Evolutionary conservation across 2,888 invertebrate genomes (phyloP), one percentile per base, ranked within the genome.

Genomic region (Oscheius sp.): DNA sequence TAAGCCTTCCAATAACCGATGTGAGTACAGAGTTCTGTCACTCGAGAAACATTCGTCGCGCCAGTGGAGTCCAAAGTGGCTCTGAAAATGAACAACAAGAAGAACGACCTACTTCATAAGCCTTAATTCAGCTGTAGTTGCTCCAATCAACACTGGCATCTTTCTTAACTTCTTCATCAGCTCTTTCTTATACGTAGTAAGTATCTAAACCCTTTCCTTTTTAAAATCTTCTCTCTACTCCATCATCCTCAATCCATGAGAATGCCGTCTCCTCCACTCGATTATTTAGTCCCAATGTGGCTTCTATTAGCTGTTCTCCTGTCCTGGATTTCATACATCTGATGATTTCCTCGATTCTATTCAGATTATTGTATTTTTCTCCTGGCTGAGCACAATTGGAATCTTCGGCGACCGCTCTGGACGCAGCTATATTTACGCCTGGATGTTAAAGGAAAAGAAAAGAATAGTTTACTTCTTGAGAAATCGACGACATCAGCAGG

Each of bases 261-360:
- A 36, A 3, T 0, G 28, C 14, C 6, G 6, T 51, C 8, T 54
- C 51, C 24, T 64, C 64, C 5, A 44, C 24, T 20, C 33, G 26
- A 17, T 26, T 4, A 32, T 38, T 28, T 28, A 64, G 24, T 8
- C 14, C 20, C 2, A 41, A 8, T 2, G n/a, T 12, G 14, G n/a
- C 22, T 5, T 1, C n/a, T 5, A 64, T 8, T 1, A 64, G 20
- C 2, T 51, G 41, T 38, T 51, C n/a, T 26, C 17, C 36, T 24
- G 51, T 12, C 3, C 6, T n/a, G 45, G 17, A 44, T 6, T 44
- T 1, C 2, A 20, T n/a, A 24, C 5, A 57, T 36, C 24, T 44
- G 8, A 20, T 12, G 22, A 63, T 33, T 20, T 63, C 26, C 32
- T 63, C 63, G 6, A 63, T 6, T 33, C 28, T 63, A 14, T 5